Evolutionary conservation across 2,888 invertebrate species (phyloP), one percentile per base, ranked within the genome.

Genomic region (Nematopogon swammerdamellus): DNA sequence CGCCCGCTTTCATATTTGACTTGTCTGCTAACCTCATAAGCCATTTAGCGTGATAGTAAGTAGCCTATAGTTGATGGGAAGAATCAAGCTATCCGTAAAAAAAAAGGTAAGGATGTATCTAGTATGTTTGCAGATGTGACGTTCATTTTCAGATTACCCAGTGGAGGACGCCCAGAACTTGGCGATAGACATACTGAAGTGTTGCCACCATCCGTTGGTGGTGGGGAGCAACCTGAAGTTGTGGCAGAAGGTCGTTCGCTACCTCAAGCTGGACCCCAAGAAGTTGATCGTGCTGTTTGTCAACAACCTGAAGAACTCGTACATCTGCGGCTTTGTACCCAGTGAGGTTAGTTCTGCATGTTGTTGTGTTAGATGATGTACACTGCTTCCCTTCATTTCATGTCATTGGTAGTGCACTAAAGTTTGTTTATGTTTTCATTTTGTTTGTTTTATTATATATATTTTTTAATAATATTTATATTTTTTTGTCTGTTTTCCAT

Each of bases 201-300:
- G 89, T 44, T 83, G 88, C 47, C 92, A 95, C 69, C 89, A 93
- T 68, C 90, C 91, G 1, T 81, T 84, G 42, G 82, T 90, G 42
- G 72, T 80, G 19, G 70, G 72, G 18, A 72, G 81, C 19, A 76
- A 82, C 55, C 73, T 81, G 4, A 77, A 84, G 58, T 73, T 91
- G 44, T 95, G 95, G 95, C 65, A 81, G 46, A 85, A 81, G 53
- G 80, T 89, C 44, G 67, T 83, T 3, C 76, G 80, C 49, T 77
- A 83, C 57, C 71, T 88, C 44, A 72, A 82, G 16, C 69, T 85
- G 1, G 77, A 83, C 47, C 82, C 87, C 0, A 74, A 71, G 50
- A 70, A 82, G 36, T 84, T 91, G 49, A 79, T 92, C 36, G 75
- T 77, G 1, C 68, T 77, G 44, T 81, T 84, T 59, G 72, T 80